Evolutionary conservation across 2,113 vertebrate species (phyloP), one percentile per base, ranked within the genome.

Genomic region (Hassar affinis): DNA sequence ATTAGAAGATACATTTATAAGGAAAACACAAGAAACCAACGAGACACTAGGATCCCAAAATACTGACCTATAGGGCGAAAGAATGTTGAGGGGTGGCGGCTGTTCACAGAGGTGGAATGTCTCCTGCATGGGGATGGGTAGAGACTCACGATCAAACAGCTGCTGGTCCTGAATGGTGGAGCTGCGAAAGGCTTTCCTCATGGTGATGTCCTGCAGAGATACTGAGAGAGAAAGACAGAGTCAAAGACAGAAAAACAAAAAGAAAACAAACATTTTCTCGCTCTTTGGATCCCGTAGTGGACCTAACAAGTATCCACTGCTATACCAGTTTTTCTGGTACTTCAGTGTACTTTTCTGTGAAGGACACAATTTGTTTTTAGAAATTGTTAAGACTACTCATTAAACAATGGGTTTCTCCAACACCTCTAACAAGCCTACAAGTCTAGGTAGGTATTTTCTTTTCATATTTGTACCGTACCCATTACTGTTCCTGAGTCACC

Each of bases 161-260:
- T 99, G 97, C 51, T 99, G 98, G 92, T 99, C 98, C 90, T 99
- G 98, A 92, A 95, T 94, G 18, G 96, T 99, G 78, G 96, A 99
- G 88, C 98, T 99, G 90, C 97, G 94, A 92, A 99, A 99, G 22
- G 98, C 98, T 92, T 99, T 99, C 89, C 97, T 96, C 97, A 99
- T 99, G 25, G 97, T 99, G 84, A 99, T 99, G 92, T 99, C 98
- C 93, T 99, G 98, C 85, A 99, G 93, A 81, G 97, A 99, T 88
- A 99, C 97, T 98, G 89, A 86, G 91, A 92, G 9, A 79, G 6
- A 85, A 22, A 78, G 45, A 83, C 14, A 51, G 33, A 59, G n/a
- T 47, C 51, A 80, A 30, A 66, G 56, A 56, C 56, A 33, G 9
- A 61, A 12, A 27, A 54, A 51, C 7, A 27, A 18, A 27, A 12